A percentile compares a stretch with the other conserved stretches of the same genome.
These are phyloP conservation scores for Drosophila ananassae DNA, from an alignment of 1,140 invertebrate genomes.

Conservation along the genomic window DNA sequence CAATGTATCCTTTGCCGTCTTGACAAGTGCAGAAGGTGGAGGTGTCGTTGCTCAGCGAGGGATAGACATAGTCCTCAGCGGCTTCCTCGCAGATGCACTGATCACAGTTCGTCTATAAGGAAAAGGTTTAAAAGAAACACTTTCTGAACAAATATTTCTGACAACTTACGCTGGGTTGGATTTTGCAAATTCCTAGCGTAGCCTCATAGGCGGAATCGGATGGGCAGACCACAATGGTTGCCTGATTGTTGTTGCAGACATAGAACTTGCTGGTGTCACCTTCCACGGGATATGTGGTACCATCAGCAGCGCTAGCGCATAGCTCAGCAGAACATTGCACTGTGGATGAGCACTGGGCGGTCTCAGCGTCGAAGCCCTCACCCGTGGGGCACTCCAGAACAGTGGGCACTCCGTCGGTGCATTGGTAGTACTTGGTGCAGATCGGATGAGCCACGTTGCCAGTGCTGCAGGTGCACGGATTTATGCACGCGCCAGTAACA, in stretches of 20 bases:
- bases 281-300: constrained; percentile 25
- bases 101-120: constrained; percentile 44
- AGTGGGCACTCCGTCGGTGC: constrained; percentile 50
- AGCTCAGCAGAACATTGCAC: constrained; percentile 28
- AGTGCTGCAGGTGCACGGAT: constrained; percentile 56
- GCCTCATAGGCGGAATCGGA: not conserved
- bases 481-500: constrained; percentile 59
- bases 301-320: constrained; percentile 27
- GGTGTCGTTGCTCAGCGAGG: constrained; percentile 34
- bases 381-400: constrained; percentile 52
- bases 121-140: not conserved
- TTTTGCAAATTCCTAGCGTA: constrained; percentile 26
- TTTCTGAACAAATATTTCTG: not conserved
- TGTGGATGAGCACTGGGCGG: constrained; percentile 26
- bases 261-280: constrained; percentile 51
- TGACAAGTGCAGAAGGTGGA: constrained; percentile 53
- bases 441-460: constrained; percentile 67
- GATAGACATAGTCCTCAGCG: constrained; percentile 20
- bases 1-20: constrained; percentile 37
- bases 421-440: constrained; percentile 70
- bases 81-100: constrained; percentile 46
- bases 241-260: constrained; percentile 23
- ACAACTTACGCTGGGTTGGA: constrained; percentile 62
- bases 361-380: constrained; percentile 37
- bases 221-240: constrained; percentile 40